Percentiles rank a stretch among this genome's conserved stretches.
phyloP scores from a whole-genome alignment of 2,113 vertebrate genomes.

The Hyla sarda region DNA sequence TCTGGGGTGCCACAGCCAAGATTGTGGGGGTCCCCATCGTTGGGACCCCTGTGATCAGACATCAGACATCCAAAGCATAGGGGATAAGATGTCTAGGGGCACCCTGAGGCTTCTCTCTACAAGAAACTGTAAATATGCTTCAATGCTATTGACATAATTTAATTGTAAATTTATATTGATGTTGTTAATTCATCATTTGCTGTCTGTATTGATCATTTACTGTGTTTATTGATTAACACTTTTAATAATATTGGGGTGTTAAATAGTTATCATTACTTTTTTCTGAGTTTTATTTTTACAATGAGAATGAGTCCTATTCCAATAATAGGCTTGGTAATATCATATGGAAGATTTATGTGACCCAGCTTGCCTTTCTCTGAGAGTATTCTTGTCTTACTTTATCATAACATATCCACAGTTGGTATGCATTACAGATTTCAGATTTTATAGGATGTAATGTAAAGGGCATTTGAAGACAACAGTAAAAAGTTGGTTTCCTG shows the following conservation, averaged over 20 bases:
- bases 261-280: conserved; percentile 7
- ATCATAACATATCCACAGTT: not conserved
- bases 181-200: not conserved
- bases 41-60: too few relatives aligned
- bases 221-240: not conserved
- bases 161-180: too few relatives aligned
- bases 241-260: not conserved
- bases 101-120: too few relatives aligned
- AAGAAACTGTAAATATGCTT: too few relatives aligned
- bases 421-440: not conserved
- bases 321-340: conserved; percentile 36
- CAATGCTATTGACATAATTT: too few relatives aligned
- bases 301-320: conserved; percentile 8
- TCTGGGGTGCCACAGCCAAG: too few relatives aligned
- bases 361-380: conserved; percentile 19
- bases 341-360: conserved; percentile 49
- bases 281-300: not conserved
- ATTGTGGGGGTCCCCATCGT: too few relatives aligned
- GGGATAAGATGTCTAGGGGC: too few relatives aligned
- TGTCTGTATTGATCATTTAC: not conserved
- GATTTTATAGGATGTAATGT: not conserved
- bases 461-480: conserved; percentile 22
- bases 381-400: conserved; percentile 26
- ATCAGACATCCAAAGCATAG: too few relatives aligned
- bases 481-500: too few relatives aligned